Base-by-base conservation (phyloP, 2,888 invertebrate genomes). In the Parnassius glacialis region DNA sequence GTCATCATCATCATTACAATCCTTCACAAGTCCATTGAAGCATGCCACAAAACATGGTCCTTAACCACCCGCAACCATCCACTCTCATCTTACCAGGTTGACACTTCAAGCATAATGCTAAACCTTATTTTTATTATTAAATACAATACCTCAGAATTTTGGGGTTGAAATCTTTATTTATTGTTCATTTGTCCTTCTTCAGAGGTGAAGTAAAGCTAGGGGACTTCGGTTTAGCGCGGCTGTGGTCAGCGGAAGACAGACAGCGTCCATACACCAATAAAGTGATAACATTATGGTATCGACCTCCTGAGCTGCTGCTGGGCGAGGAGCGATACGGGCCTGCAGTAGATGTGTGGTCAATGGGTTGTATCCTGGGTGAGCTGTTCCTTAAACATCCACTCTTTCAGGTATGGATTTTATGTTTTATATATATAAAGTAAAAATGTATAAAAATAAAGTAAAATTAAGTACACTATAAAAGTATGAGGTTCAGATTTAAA, bases 331-430 rank as follows among this genome's bases (percentile, higher is more conserved):
- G 94, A 10, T 99, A 99, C 83, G 99, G 99, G 0, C 98, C 99
- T 0, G 96, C 98, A 0, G 98, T 99, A 65, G 99, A 99, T 88
- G 97, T 99, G 9, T 99, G 99, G 99, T 99, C 98, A 80, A 98
- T 98, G 90, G 99, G 99, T 75, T 99, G 99, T 83, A 99, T 99
- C 74, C 93, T 99, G 56, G 99, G 99, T 10, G 99, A 99, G 92
- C 92, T 99, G 65, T 99, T 99, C 90, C 94, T 95, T 54, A 98
- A 98, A 80, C 97, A 97, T 75, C 99, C 99, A 0, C 93, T 99
- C 53, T 99, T 99, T 86, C 98, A 97, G 93, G 98, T 97, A 74
- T 20, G 51, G 43, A 25, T 45, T 25, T 34, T 52, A 13, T 43
- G 10, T 43, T 43, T 10, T 43, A 43, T 43, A 34, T 7, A 1